These are phyloP conservation scores for Listrodromus nycthemerus DNA, from an alignment of 2,888 invertebrate species.

Conservation along the genomic window DNA sequence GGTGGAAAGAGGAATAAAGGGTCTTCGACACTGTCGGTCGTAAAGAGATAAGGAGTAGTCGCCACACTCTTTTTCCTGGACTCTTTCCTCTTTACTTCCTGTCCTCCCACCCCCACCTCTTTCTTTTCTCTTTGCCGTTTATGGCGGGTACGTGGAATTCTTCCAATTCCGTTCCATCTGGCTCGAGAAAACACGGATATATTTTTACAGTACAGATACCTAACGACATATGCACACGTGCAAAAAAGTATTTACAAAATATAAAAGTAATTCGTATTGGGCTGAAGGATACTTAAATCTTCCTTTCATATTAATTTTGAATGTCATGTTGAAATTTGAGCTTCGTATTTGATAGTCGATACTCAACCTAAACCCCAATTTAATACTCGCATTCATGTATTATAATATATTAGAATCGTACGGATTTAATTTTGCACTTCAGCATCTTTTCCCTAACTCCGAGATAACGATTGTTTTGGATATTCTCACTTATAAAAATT, in stretches of 20 bases:
- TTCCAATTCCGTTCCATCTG: constrained; percentile 71
- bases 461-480: neutral
- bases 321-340: no score
- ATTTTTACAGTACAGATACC: constrained; percentile 33
- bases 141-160: constrained; percentile 66
- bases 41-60: constrained; percentile 68
- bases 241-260: no score
- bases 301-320: no score
- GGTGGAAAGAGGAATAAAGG: constrained; percentile 54
- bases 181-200: constrained; percentile 63
- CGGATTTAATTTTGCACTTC: no score
- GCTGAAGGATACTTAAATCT: no score
- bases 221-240: neutral
- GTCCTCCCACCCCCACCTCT: constrained; percentile 34
- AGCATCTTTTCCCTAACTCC: neutral
- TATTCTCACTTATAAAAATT: neutral
- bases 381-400: no score
- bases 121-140: constrained; percentile 59
- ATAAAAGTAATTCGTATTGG: no score
- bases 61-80: constrained; percentile 51
- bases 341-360: no score
- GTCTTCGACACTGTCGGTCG: constrained; percentile 62
- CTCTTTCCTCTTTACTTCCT: constrained; percentile 22
- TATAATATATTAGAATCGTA: no score
- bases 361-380: no score